phyloP scores from a whole-genome alignment of 2,797 vertebrate genomes.

The Aplochiton taeniatus region DNA sequence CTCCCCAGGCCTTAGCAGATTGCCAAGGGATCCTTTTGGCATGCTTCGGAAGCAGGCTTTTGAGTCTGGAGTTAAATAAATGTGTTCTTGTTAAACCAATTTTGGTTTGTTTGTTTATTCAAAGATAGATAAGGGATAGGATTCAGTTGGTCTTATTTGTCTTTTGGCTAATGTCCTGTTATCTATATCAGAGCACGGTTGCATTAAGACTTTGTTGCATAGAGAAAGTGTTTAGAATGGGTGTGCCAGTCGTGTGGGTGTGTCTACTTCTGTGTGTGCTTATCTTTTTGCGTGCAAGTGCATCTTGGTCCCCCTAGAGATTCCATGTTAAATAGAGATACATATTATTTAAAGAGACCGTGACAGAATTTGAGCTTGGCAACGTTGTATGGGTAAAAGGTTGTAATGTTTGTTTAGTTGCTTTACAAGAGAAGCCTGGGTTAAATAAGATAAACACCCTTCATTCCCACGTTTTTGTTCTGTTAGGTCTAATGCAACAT shows the following conservation, averaged over 20 bases:
- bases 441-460: constrained; percentile 9
- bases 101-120: too few relatives aligned
- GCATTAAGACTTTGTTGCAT: constrained; percentile 45
- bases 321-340: constrained; percentile 65
- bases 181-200: too few relatives aligned
- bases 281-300: constrained; percentile 35
- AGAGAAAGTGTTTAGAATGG: constrained; percentile 44
- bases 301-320: constrained; percentile 59
- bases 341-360: constrained; percentile 73
- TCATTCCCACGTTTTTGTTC: constrained; percentile 14
- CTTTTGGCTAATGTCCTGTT: constrained; percentile 15
- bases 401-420: constrained; percentile 51
- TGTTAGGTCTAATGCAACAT: constrained; percentile 16
- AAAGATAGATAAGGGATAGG: too few relatives aligned
- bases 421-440: constrained; percentile 16
- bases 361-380: constrained; percentile 62
- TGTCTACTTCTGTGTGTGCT: constrained; percentile 6
- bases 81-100: too few relatives aligned
- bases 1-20: too few relatives aligned
- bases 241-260: constrained; percentile 36
- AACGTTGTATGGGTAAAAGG: constrained; percentile 58
- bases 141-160: constrained; percentile 16
- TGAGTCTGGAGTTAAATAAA: too few relatives aligned
- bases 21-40: too few relatives aligned
- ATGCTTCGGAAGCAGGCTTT: too few relatives aligned